phyloP scores from a whole-genome alignment of 2,113 vertebrate species.

The Argyrosomus japonicus region DNA sequence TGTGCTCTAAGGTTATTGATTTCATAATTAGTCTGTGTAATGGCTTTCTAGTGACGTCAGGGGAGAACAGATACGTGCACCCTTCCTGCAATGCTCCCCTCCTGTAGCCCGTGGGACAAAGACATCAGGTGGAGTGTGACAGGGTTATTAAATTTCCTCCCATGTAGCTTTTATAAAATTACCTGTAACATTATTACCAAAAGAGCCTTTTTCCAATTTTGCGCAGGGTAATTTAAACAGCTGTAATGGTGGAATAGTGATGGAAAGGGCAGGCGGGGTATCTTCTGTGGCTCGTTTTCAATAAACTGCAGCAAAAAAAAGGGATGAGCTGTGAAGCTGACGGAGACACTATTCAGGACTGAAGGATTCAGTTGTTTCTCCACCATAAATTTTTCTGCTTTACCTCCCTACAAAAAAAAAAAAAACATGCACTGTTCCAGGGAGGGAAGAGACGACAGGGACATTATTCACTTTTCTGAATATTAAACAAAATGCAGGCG shows the following conservation, averaged over 20 bases:
- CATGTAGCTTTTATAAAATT: conserved; percentile 8
- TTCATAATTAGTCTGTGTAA: conserved; percentile 67
- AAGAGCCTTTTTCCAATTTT: neutral
- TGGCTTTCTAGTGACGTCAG: conserved; percentile 55
- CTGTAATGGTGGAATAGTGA: neutral
- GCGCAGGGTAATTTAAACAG: conserved; percentile 10
- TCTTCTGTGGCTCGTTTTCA: conserved; percentile 17
- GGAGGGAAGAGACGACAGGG: neutral
- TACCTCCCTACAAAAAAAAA: neutral
- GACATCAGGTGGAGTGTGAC: conserved; percentile 34
- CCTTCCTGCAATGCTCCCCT: neutral
- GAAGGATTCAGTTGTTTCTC: conserved; percentile 22
- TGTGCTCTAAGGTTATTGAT: conserved; percentile 66
- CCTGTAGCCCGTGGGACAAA: neutral
- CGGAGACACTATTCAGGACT: conserved; percentile 8
- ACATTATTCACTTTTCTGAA: conserved; percentile 25
- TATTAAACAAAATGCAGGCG: conserved; percentile 15
- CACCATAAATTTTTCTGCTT: conserved; percentile 25
- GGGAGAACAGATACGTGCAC: conserved; percentile 10
- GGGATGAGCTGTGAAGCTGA: conserved; percentile 35
- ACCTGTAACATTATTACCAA: neutral
- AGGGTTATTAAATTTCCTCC: conserved; percentile 21
- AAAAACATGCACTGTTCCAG: conserved; percentile 8
- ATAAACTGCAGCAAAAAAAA: neutral
- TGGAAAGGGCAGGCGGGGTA: conserved; percentile 9